Conservation (phyloP, 2,797 vertebrate genomes). For the Vireo griseus region DNA sequence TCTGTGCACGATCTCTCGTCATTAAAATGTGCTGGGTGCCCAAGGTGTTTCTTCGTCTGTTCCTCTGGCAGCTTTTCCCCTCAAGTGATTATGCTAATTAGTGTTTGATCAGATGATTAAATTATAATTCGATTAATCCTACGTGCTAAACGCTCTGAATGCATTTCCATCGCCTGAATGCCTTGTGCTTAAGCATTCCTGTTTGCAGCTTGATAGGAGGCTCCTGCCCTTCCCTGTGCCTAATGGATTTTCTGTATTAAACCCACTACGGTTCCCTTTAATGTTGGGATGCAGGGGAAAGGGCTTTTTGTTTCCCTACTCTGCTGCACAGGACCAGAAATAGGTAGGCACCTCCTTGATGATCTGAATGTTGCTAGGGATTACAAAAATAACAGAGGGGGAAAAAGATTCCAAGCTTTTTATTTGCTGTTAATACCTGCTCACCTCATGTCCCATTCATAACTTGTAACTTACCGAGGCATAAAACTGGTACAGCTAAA, state of each 20-base stretch:
- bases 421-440: background rate
- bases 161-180: slow-evolving; percentile 79
- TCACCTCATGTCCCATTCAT: background rate
- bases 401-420: background rate
- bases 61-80: slow-evolving; percentile 82
- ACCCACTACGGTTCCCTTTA: background rate
- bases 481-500: background rate
- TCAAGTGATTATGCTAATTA: slow-evolving; percentile 92
- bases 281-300: background rate
- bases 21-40: slow-evolving; percentile 75
- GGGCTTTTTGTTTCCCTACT: background rate
- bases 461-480: background rate
- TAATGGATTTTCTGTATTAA: slow-evolving; percentile 24
- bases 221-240: background rate
- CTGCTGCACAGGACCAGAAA: background rate
- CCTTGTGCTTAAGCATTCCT: slow-evolving; percentile 64
- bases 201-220: slow-evolving; percentile 39
- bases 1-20: slow-evolving; percentile 11
- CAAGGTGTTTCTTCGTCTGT: slow-evolving; percentile 78
- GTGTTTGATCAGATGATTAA: slow-evolving; percentile 96
- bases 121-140: slow-evolving; percentile 89
- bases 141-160: slow-evolving; percentile 84
- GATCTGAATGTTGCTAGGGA: background rate
- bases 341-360: background rate
- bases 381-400: background rate